These are phyloP conservation scores for Ceratosolen solmsi DNA, from an alignment of 1,140 invertebrate genomes.

Conservation along the genomic window DNA sequence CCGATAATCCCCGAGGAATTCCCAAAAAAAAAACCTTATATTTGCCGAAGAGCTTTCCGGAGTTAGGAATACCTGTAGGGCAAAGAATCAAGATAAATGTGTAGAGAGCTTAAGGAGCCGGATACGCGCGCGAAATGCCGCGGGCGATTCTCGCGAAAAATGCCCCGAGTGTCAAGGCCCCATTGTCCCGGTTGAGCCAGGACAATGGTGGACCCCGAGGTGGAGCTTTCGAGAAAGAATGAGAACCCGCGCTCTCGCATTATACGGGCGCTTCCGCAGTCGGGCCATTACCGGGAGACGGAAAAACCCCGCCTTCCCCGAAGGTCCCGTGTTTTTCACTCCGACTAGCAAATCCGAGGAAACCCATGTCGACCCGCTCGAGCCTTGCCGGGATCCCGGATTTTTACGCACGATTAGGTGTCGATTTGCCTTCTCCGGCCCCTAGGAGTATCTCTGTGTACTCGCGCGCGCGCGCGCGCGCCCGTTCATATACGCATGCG, in stretches of 20 bases:
- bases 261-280: slow-evolving; percentile 13
- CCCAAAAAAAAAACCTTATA: slow-evolving; percentile 15
- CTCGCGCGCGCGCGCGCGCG: background rate
- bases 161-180: slow-evolving; percentile 21
- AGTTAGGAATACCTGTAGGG: background rate
- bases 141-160: slow-evolving; percentile 38
- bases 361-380: background rate
- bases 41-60: background rate
- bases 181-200: slow-evolving; percentile 27
- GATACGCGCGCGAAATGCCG: slow-evolving; percentile 23
- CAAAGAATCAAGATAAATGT: slow-evolving; percentile 34
- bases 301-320: slow-evolving; percentile 34
- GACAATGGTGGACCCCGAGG: background rate
- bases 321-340: slow-evolving; percentile 37
- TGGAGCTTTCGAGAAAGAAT: slow-evolving; percentile 8
- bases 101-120: slow-evolving; percentile 4
- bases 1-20: slow-evolving; percentile 10
- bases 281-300: background rate
- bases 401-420: slow-evolving; percentile 46
- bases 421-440: slow-evolving; percentile 32
- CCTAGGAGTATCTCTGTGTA: background rate
- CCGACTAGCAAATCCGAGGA: slow-evolving; percentile 22
- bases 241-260: slow-evolving; percentile 22
- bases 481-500: too few species aligned
- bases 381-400: background rate